Base-by-base conservation (phyloP, 2,797 vertebrate genomes). In the Paedocypris micromegethes region DNA sequence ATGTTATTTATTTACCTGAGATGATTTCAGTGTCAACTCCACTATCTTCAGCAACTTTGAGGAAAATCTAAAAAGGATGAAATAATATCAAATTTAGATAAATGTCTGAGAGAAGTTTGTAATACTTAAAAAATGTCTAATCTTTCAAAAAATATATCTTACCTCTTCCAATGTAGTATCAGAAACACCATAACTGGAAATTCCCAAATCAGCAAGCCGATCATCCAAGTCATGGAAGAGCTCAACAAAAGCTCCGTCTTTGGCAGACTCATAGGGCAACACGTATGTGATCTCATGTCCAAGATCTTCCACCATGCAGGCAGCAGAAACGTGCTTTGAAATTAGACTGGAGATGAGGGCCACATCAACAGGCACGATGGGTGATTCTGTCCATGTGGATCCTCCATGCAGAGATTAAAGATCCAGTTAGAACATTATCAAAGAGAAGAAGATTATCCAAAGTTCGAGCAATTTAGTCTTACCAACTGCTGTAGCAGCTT, bases 151-250 rank as follows among this genome's bases (percentile, higher is more conserved):
- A 40, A 6, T 37, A n/a, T 8, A 6, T 4, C 78, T 64, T 75
- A 97, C 97, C 88, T 99, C 97, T 72, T 99, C 97, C 72, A 99
- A 84, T 3, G 94, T 98, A 1, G 97, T 98, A 81, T 99, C 96
- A 6, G 97, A 97, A 83, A 99, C 92, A 73, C 97, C 97, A 0
- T 99, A 99, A 82, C 97, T 99, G 6, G 97, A 98, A 84, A 99
- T 98, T 64, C 93, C 94, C 67, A 99, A 82, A 80, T 98, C 94
- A 3, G 92, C 89, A 4, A 97, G 94, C 4, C 94, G 89, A 76
- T 98, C 95, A 66, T 99, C 97, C 8, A 99, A 90, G 82, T 98
- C 97, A 8, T 98, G 95, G 82, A 99, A 99, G 55, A 99, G 92
- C 72, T 98, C 95, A 61, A 98, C 97, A 6, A 98, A 98, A 73